These are phyloP conservation scores for Eriosoma lanigerum DNA, from an alignment of 1,140 invertebrate species.

Conservation along the genomic window DNA sequence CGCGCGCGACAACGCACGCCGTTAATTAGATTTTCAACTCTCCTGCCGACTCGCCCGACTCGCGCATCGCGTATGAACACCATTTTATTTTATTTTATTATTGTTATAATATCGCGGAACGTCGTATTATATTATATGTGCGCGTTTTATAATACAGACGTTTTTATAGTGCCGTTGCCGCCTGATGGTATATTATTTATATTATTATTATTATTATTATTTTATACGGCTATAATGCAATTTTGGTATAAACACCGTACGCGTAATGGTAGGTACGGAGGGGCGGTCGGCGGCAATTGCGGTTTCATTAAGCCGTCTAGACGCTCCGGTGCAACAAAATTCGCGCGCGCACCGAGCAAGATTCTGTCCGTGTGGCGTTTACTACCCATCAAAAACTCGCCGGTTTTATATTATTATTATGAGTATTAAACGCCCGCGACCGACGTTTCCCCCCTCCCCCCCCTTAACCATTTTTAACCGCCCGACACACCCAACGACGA, in stretches of 20 bases:
- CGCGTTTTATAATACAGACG: background rate
- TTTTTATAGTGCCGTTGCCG: background rate
- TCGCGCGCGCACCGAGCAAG: background rate
- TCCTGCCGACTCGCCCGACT: too few relatives aligned
- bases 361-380: background rate
- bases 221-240: background rate
- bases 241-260: background rate
- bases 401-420: background rate
- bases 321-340: slow-evolving; percentile 13
- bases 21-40: too few relatives aligned
- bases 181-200: slow-evolving; percentile 4
- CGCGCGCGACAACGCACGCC: too few relatives aligned
- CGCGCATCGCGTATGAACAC: too few relatives aligned
- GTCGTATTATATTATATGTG: too few relatives aligned
- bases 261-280: background rate
- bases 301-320: slow-evolving; percentile 48
- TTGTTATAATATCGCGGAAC: background rate
- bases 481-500: too few relatives aligned
- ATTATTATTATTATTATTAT: slow-evolving; percentile 16
- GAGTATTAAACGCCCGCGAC: too few relatives aligned
- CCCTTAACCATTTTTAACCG: too few relatives aligned
- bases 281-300: background rate
- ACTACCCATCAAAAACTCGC: slow-evolving; percentile 29
- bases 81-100: background rate
- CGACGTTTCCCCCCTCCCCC: too few relatives aligned